Conservation (phyloP, 2,113 vertebrate species). For the Capra hircus region DNA sequence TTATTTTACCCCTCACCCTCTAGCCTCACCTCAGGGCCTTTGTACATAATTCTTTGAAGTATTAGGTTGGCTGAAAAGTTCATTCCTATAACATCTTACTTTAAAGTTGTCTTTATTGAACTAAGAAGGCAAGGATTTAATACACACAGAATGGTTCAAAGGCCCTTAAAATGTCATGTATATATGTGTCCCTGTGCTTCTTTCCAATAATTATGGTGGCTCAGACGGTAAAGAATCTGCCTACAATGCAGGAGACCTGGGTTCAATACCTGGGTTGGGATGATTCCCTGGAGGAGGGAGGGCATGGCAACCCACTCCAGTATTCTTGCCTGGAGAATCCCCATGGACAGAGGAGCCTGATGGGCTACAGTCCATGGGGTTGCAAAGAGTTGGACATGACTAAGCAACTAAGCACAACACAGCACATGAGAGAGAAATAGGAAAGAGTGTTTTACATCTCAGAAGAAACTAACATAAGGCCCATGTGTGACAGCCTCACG, state of each 20-base stretch:
- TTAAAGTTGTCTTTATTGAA: neutral
- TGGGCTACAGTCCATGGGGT: neutral
- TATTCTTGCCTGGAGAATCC: neutral
- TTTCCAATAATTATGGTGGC: neutral
- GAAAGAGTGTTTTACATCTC: neutral
- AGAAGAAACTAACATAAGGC: neutral
- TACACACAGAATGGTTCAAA: neutral
- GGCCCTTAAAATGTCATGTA: neutral
- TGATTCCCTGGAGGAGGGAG: neutral
- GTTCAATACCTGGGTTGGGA: neutral
- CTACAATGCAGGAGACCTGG: neutral
- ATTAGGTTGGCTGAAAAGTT: neutral
- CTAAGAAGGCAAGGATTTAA: neutral
- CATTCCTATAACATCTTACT: neutral
- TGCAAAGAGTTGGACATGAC: neutral
- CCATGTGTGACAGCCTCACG: neutral
- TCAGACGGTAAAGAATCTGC: neutral
- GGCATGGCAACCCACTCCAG: neutral
- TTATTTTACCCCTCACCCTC: neutral
- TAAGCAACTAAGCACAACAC: neutral
- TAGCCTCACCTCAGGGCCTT: neutral
- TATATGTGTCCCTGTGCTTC: neutral
- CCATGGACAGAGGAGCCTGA: neutral
- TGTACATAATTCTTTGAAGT: neutral
- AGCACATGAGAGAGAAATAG: neutral